A percentile compares a stretch with the other conserved stretches of the same genome.
These are phyloP conservation scores for Biston betularia DNA, from an alignment of 2,888 invertebrate genomes.

Conservation along the genomic window DNA sequence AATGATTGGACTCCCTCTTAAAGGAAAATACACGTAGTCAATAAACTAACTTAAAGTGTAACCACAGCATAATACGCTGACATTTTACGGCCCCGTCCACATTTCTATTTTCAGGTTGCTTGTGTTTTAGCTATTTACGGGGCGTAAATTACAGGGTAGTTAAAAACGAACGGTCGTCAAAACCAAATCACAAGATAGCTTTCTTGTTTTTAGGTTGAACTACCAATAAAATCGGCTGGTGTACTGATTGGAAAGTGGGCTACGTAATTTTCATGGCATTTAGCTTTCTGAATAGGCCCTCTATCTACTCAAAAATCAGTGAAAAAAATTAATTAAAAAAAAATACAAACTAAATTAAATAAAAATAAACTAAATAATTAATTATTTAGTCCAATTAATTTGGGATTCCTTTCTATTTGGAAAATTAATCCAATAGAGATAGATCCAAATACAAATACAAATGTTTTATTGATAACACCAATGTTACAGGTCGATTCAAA, in stretches of 20 bases:
- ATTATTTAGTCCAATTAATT: too few relatives aligned
- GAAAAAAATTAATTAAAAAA: too few relatives aligned
- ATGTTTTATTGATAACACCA: too few relatives aligned
- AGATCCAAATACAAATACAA: too few relatives aligned
- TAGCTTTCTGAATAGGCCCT: not conserved
- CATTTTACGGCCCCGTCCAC: conserved; percentile 15
- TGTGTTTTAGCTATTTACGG: conserved; percentile 19
- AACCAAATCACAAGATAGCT: conserved; percentile 19
- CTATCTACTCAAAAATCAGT: not conserved
- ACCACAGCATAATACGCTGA: conserved; percentile 11
- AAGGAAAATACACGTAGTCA: not conserved
- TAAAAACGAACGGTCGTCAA: conserved; percentile 30
- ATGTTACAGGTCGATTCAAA: too few relatives aligned
- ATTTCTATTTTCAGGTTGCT: conserved; percentile 21
- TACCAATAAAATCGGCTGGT: conserved; percentile 16
- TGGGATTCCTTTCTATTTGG: too few relatives aligned
- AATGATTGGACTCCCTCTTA: too few relatives aligned
- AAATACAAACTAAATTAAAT: too few relatives aligned
- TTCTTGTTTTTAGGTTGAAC: conserved; percentile 22
- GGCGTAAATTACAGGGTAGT: conserved; percentile 27
- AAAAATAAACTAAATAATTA: too few relatives aligned
- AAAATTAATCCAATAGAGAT: too few relatives aligned
- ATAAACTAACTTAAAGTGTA: conserved; percentile 2
- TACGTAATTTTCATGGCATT: not conserved
- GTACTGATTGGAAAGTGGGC: conserved; percentile 1